Base-by-base conservation (phyloP, 92 coral and sea anemone species). In the Hydrozoanthus gracilis region DNA sequence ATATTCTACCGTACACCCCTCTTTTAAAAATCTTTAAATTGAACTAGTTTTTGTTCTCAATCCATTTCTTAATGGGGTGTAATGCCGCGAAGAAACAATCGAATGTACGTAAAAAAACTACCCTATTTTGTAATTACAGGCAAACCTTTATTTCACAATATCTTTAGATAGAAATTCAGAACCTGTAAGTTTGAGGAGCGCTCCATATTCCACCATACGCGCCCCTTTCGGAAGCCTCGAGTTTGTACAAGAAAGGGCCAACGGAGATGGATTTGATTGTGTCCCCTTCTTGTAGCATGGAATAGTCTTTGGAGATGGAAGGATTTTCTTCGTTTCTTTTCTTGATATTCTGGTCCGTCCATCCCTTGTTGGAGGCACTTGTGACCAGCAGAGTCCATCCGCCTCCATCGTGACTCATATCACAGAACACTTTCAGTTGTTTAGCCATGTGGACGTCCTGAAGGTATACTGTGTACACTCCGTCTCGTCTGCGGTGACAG, bases 121-220 rank as follows among this genome's bases (percentile, higher is more conserved):
- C 39, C 18, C 17, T 14, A 62, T 62, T 18, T 62, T 62, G 13
- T 4, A 62, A 3, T n/a, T 62, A 14, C 68, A 62, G 17, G 4
- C 20, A 3, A 62, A 16, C 1, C 39, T 27, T 27, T 27, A 2
- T 27, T 27, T 27, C 39, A 27, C 39, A 27, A 27, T 27, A 15
- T 13, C 27, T 72, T 72, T 45, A 72, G 16, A 13, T 14, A 18
- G 15, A 46, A 1, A 4, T 67, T 12, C 6, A 54, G 56, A 73
- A 96, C 99, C 99, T 96, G 94, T 95, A 93, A 51, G 86, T 89
- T 44, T 95, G 96, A 2, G 99, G 99, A 7, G 98, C 99, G 60
- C 89, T 89, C 95, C 95, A 96, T 77, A 96, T 95, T 49, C 96
- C 99, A 11, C 99, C 99, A 77, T 87, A 91, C 39, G 87, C 88